Base-by-base conservation (phyloP, 2,888 invertebrate species). In the Branchinecta sandiegonensis region DNA sequence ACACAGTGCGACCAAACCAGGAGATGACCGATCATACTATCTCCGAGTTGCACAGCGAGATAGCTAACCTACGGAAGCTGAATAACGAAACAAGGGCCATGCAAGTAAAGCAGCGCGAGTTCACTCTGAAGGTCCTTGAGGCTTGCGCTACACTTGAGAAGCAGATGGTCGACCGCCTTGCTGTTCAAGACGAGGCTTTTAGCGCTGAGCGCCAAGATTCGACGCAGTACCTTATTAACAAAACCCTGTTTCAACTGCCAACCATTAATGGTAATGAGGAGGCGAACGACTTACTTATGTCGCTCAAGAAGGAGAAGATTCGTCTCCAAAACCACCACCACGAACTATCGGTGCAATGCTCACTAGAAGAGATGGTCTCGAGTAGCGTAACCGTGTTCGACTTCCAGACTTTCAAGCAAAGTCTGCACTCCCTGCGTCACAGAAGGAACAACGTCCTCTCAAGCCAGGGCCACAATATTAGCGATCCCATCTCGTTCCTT, bases 91-190 rank as follows among this genome's bases (percentile, higher is more conserved):
- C 87, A 71, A 86, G 88, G 78, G 83, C 85, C 75, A 79, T 86
- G 75, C 84, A 84, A 70, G 80, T 83, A 77, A 85, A 86, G 74
- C 86, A 87, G 77, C 82, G 87, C 73, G 85, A 86, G 75, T 86
- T 87, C 77, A 78, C 87, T 72, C 80, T 86, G 71, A 86, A 86
- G 76, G 84, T 88, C 66, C 80, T 86, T 71, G 88, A 88, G 76
- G 85, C 87, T 56, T 86, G 87, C 77, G 84, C 86, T 66, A 85
- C 86, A 70, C 77, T 88, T 66, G 88, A 88, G 76, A 84, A 86
- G 70, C 86, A 86, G 78, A 85, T 88, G 69, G 12, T 65, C 23
- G 69, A 69, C 17, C 46, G 50, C 48, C 66, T 69, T 10, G 64
- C 65, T 56, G 46, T 48, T 50, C 67, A 63, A 17, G 63, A 56